A percentile compares a stretch with the other conserved stretches of the same genome.
phyloP scores from a whole-genome alignment of 2,797 vertebrate genomes.

The Oryzias sinensis region DNA sequence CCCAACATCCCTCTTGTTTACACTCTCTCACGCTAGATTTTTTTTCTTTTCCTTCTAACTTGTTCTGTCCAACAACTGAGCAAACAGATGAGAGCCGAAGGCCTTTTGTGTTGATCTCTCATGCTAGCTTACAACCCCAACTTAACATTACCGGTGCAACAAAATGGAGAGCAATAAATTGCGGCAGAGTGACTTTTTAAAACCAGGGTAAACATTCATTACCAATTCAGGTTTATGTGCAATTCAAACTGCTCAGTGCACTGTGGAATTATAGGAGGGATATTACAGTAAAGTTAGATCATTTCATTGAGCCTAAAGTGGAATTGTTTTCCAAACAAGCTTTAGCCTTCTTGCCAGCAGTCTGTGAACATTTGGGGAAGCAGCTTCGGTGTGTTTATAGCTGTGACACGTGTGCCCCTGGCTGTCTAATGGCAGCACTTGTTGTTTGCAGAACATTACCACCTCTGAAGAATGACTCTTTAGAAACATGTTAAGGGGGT shows the following conservation, averaged over 20 bases:
- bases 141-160: too few species aligned
- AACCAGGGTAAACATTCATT: not conserved
- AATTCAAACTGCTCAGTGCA: conserved; percentile 8
- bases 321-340: conserved; percentile 22
- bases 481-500: conserved; percentile 47
- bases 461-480: conserved; percentile 51
- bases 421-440: conserved; percentile 51
- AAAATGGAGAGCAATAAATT: too few species aligned
- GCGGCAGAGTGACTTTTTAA: too few species aligned
- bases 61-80: too few species aligned
- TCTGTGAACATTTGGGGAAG: conserved; percentile 34
- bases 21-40: too few species aligned
- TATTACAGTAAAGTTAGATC: conserved; percentile 28
- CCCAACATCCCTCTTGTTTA: too few species aligned
- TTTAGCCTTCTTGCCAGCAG: conserved; percentile 5
- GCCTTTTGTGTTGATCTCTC: too few species aligned
- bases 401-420: conserved; percentile 39
- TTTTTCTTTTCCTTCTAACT: too few species aligned
- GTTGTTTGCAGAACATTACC: conserved; percentile 48
- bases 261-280: conserved; percentile 7
- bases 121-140: too few species aligned
- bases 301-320: conserved; percentile 33
- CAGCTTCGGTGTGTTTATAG: conserved; percentile 48
- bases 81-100: too few species aligned
- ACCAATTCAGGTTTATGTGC: conserved; percentile 23